These are phyloP conservation scores for Gnathonemus echidnorhynchus DNA, from an alignment of 2,113 vertebrate genomes.

Conservation along the genomic window DNA sequence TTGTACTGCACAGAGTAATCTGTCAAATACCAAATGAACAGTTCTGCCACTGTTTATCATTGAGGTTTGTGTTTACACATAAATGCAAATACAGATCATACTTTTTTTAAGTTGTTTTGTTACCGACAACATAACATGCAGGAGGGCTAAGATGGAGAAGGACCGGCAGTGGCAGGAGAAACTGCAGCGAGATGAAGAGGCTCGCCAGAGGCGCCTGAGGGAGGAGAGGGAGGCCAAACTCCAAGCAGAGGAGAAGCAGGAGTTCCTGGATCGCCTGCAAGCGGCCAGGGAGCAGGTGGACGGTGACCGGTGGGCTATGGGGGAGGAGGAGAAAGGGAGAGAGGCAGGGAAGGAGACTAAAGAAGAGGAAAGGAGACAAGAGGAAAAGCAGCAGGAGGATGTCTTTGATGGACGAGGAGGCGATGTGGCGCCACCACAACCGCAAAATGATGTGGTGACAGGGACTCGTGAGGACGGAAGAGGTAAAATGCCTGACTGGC, in stretches of 20 bases:
- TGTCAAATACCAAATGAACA: not conserved
- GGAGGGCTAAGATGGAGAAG: slow-evolving; percentile 76
- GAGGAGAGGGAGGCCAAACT: slow-evolving; percentile 79
- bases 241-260: slow-evolving; percentile 70
- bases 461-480: slow-evolving; percentile 64
- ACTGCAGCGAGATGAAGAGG: slow-evolving; percentile 65
- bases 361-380: not conserved
- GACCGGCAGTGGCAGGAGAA: slow-evolving; percentile 66
- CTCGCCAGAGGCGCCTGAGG: slow-evolving; percentile 69
- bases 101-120: not conserved
- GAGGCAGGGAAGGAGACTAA: slow-evolving; percentile 17
- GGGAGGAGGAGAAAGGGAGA: slow-evolving; percentile 36
- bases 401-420: slow-evolving; percentile 26
- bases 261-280: slow-evolving; percentile 59
- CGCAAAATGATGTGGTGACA: slow-evolving; percentile 48
- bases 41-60: not conserved
- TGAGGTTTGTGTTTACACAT: not conserved
- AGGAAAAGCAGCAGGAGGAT: slow-evolving; percentile 14
- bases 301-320: slow-evolving; percentile 53
- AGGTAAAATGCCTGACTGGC: slow-evolving; percentile 38
- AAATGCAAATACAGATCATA: not conserved
- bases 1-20: not conserved
- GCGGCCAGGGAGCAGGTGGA: slow-evolving; percentile 65
- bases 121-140: slow-evolving; percentile 33
- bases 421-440: slow-evolving; percentile 38